Conservation (phyloP, 2,888 invertebrate species). For the Agrochola litura region DNA sequence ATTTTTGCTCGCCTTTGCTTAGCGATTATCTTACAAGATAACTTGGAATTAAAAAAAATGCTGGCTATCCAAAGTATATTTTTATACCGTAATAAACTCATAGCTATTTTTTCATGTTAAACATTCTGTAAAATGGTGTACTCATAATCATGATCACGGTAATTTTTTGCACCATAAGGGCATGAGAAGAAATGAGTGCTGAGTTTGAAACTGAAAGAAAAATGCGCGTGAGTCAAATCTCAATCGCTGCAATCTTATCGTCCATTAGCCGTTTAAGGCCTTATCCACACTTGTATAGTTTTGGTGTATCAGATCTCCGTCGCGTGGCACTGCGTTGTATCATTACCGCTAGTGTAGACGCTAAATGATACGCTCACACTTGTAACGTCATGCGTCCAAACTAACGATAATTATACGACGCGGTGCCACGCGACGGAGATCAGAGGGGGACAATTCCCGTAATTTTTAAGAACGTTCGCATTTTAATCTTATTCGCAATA, state of each 20-base stretch:
- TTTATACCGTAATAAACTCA: background rate
- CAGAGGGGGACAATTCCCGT: too few species aligned
- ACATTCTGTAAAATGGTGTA: background rate
- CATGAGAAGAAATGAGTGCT: background rate
- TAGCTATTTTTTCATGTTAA: background rate
- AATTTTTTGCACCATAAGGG: background rate
- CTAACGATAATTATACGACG: background rate
- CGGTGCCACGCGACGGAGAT: background rate
- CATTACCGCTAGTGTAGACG: background rate
- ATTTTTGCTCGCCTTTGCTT: constrained; percentile 6
- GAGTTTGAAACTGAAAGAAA: constrained; percentile 4
- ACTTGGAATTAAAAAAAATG: constrained; percentile 6
- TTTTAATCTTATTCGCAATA: too few species aligned
- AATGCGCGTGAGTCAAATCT: background rate
- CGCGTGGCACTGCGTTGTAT: background rate
- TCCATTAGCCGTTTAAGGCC: background rate
- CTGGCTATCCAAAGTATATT: background rate
- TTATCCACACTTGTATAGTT: background rate
- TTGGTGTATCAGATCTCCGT: background rate
- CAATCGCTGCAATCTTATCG: background rate
- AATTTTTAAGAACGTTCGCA: too few species aligned
- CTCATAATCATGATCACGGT: background rate
- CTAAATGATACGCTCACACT: too few species aligned
- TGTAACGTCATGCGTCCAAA: background rate
- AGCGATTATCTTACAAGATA: constrained; percentile 33